phyloP scores from a whole-genome alignment of 2,888 invertebrate species.

The Lasioglossum vierecki region DNA sequence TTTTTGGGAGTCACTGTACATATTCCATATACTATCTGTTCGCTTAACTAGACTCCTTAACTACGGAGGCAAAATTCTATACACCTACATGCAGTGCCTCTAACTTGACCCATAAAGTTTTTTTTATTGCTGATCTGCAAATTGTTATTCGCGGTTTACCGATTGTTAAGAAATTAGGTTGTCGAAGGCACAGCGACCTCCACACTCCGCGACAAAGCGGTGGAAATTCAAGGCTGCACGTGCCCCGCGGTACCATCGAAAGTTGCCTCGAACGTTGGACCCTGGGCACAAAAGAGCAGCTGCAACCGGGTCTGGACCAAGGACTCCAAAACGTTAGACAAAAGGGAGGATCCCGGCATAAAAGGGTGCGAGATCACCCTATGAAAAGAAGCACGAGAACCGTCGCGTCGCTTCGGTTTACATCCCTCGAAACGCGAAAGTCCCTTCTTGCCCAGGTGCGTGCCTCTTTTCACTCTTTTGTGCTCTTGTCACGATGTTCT shows the following conservation, averaged over 20 bases:
- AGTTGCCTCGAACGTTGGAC: neutral
- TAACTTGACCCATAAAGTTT: neutral
- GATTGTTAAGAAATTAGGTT: neutral
- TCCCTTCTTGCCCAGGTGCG: conserved; percentile 46
- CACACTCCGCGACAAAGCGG: neutral
- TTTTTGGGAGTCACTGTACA: too few relatives aligned
- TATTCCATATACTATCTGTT: too few relatives aligned
- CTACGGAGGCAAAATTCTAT: too few relatives aligned
- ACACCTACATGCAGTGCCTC: neutral
- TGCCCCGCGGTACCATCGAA: neutral
- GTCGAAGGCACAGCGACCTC: neutral
- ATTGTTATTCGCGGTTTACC: neutral
- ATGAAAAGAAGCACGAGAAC: conserved; percentile 11
- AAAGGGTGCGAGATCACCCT: conserved; percentile 42
- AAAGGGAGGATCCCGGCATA: conserved; percentile 23
- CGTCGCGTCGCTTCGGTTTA: conserved; percentile 22
- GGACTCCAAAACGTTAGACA: conserved; percentile 35
- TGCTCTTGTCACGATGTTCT: conserved; percentile 22
- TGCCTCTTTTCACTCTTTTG: conserved; percentile 23
- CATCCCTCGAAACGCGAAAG: conserved; percentile 32
- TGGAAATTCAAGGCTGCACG: conserved; percentile 25
- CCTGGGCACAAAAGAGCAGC: conserved; percentile 17
- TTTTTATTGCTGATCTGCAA: neutral
- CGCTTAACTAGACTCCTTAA: too few relatives aligned
- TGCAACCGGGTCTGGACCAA: conserved; percentile 33